A percentile compares a stretch with the other conserved stretches of the same genome.
Conservation (phyloP, 2,113 vertebrate species). For the Fulmarus glacialis region DNA sequence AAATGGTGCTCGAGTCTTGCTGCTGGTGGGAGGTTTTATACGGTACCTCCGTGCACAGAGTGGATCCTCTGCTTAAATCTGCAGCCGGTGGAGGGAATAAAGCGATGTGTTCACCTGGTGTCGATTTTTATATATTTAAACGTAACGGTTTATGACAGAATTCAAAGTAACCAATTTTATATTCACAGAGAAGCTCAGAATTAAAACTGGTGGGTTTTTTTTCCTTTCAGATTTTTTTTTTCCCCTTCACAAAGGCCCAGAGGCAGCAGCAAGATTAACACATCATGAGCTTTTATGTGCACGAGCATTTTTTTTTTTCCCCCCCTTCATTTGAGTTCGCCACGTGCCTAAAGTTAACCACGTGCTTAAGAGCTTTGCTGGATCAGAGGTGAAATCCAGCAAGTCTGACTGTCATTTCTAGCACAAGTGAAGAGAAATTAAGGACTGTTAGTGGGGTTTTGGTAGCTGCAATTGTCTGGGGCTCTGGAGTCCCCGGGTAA, state of each 20-base stretch:
- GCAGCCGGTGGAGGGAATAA: neutral
- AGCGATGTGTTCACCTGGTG: neutral
- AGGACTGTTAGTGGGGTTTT: neutral
- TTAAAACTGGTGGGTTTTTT: neutral
- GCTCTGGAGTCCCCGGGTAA: neutral
- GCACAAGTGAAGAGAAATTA: neutral
- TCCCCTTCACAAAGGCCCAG: neutral
- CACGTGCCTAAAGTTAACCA: neutral
- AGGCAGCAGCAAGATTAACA: neutral
- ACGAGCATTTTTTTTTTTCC: neutral
- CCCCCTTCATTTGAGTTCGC: neutral
- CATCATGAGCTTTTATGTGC: neutral
- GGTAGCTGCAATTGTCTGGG: neutral
- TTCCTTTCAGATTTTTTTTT: neutral
- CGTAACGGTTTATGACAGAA: neutral
- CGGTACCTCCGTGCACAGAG: rapidly evolving
- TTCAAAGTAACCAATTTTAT: neutral
- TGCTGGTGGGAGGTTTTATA: neutral
- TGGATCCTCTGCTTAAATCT: neutral
- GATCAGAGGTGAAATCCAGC: neutral
- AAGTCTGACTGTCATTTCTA: neutral
- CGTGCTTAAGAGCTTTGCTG: neutral
- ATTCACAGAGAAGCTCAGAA: neutral
- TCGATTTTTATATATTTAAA: neutral
- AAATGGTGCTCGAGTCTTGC: neutral